A percentile compares a stretch with the other conserved stretches of the same genome.
These are phyloP conservation scores for Enteromius viviparus DNA, from an alignment of 2,797 vertebrate species.

Conservation along the genomic window DNA sequence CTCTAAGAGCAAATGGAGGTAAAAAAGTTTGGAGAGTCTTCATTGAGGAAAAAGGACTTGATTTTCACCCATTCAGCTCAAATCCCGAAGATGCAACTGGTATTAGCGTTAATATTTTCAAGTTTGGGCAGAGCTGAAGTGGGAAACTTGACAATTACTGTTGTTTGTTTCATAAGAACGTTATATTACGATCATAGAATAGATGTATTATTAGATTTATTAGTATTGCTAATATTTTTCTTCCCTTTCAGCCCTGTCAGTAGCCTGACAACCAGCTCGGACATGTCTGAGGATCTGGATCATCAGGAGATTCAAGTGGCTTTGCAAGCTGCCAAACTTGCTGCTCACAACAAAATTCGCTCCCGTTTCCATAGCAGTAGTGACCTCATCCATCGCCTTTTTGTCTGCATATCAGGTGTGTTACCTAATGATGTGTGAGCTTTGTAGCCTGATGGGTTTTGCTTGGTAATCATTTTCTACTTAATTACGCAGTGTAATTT, in stretches of 20 bases:
- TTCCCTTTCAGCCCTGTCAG: constrained; percentile 74
- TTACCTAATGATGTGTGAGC: background rate
- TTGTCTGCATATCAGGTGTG: constrained; percentile 98
- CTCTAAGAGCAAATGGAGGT: background rate
- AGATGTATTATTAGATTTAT: background rate
- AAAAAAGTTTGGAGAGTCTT: too few relatives aligned
- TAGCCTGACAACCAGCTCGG: constrained; percentile 81
- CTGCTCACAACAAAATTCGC: constrained; percentile 90
- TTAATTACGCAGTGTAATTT: background rate
- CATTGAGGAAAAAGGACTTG: too few relatives aligned
- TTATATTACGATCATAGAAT: background rate
- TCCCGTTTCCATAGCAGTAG: constrained; percentile 94
- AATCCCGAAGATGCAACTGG: too few relatives aligned
- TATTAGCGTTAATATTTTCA: too few relatives aligned
- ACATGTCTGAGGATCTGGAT: constrained; percentile 82
- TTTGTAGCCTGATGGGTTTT: background rate
- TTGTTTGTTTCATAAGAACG: background rate
- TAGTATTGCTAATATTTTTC: background rate
- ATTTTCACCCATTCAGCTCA: too few relatives aligned
- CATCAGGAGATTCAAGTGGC: constrained; percentile 84
- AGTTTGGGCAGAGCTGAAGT: too few relatives aligned
- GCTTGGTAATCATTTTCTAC: background rate
- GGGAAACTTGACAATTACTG: background rate
- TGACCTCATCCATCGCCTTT: constrained; percentile 96
- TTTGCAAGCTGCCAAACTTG: constrained; percentile 82